phyloP scores from a whole-genome alignment of 2,113 vertebrate genomes.

The Melospiza melodia region DNA sequence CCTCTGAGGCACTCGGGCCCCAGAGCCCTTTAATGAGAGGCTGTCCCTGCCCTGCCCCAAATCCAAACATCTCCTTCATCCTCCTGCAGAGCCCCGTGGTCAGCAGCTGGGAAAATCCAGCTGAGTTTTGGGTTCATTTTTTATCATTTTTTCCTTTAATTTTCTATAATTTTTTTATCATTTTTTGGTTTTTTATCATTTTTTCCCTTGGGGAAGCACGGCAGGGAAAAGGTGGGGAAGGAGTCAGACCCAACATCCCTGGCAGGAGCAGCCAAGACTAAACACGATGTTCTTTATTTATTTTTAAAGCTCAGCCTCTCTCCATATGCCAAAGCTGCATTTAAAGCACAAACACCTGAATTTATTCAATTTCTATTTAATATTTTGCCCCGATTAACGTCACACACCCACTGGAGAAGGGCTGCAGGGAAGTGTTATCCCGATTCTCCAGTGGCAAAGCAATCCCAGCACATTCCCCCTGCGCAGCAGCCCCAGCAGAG shows the following conservation, averaged over 20 bases:
- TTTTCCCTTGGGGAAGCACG: accelerated
- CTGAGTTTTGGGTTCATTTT: too few relatives aligned
- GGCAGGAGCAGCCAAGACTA: neutral
- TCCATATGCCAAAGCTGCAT: neutral
- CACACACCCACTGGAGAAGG: neutral
- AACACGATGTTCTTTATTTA: accelerated
- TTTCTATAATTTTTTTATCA: too few relatives aligned
- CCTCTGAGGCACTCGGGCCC: accelerated
- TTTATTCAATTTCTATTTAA: neutral
- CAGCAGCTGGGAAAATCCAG: too few relatives aligned
- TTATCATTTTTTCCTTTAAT: too few relatives aligned
- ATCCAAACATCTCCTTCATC: neutral
- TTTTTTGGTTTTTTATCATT: too few relatives aligned
- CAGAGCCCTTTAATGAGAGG: neutral
- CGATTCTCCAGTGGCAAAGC: neutral
- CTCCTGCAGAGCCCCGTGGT: neutral
- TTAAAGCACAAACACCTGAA: neutral
- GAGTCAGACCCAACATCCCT: accelerated
- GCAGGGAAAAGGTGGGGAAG: neutral
- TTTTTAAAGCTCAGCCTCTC: neutral
- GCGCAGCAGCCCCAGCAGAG: accelerated
- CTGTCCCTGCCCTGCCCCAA: neutral
- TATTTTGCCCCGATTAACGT: accelerated
- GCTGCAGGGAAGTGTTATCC: neutral
- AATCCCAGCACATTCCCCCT: accelerated